These are phyloP conservation scores for Anguilla pacifica DNA, from an alignment of 2,797 vertebrate species.

Conservation along the genomic window DNA sequence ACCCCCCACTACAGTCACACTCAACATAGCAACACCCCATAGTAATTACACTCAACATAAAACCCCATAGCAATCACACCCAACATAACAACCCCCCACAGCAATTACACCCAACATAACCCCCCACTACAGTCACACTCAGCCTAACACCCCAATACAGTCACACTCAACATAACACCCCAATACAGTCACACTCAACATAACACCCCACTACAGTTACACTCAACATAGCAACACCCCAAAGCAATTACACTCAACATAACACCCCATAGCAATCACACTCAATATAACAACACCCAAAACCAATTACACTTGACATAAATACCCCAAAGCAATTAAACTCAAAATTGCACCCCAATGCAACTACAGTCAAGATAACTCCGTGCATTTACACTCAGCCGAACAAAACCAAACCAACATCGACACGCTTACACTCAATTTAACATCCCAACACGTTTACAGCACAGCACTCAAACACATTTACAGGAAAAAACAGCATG, in stretches of 20 bases:
- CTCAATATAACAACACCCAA: not conserved
- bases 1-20: no score
- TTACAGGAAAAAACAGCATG: no score
- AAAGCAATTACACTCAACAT: not conserved
- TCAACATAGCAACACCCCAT: not conserved
- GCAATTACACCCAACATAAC: not conserved
- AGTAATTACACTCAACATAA: not conserved
- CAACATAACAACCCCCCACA: not conserved
- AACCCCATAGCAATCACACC: not conserved
- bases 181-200: no score
- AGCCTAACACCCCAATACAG: not conserved
- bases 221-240: not conserved
- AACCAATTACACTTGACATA: not conserved
- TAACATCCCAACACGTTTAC: no score
- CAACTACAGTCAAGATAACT: not conserved
- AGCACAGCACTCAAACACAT: no score
- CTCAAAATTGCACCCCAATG: not conserved
- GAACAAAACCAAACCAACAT: not conserved
- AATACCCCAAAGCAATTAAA: not conserved
- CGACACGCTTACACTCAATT: no score
- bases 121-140: not conserved
- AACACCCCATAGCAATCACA: not conserved
- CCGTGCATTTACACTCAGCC: not conserved
- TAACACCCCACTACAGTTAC: not conserved
- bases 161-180: not conserved